A percentile compares a stretch with the other conserved stretches of the same genome.
These are phyloP conservation scores for Onthophagus sagittarius DNA, from an alignment of 2,888 invertebrate species.

Conservation along the genomic window DNA sequence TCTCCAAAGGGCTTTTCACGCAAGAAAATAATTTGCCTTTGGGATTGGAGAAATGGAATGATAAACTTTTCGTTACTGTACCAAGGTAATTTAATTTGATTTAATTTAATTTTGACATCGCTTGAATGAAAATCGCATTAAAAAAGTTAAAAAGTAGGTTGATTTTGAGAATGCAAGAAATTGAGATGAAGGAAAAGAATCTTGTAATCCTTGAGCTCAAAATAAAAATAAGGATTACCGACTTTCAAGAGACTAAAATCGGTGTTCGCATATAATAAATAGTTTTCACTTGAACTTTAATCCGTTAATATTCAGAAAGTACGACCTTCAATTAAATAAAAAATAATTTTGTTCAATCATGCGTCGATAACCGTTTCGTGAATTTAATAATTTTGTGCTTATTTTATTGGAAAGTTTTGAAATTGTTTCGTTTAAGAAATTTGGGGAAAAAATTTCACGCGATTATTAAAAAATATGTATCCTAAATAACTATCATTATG, in stretches of 20 bases:
- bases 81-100: too few species aligned
- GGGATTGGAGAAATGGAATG: slow-evolving; percentile 67
- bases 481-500: too few species aligned
- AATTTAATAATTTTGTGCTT: background rate
- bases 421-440: background rate
- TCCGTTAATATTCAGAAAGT: background rate
- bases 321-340: background rate
- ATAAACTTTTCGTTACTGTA: slow-evolving; percentile 67
- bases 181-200: background rate
- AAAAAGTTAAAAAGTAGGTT: too few species aligned
- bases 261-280: background rate
- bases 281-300: background rate
- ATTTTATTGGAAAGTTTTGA: background rate
- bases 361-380: background rate
- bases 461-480: too few species aligned
- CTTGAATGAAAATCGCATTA: too few species aligned
- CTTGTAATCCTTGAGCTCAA: slow-evolving; percentile 6
- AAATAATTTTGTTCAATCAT: background rate
- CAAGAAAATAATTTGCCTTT: slow-evolving; percentile 66
- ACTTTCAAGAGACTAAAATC: background rate
- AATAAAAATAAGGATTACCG: background rate
- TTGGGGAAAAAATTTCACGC: too few species aligned
- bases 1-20: slow-evolving; percentile 59
- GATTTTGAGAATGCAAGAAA: too few species aligned
- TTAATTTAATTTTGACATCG: too few species aligned